Evolutionary conservation across 2,797 vertebrate genomes (phyloP).

Genomic region (Danio choprae): DNA sequence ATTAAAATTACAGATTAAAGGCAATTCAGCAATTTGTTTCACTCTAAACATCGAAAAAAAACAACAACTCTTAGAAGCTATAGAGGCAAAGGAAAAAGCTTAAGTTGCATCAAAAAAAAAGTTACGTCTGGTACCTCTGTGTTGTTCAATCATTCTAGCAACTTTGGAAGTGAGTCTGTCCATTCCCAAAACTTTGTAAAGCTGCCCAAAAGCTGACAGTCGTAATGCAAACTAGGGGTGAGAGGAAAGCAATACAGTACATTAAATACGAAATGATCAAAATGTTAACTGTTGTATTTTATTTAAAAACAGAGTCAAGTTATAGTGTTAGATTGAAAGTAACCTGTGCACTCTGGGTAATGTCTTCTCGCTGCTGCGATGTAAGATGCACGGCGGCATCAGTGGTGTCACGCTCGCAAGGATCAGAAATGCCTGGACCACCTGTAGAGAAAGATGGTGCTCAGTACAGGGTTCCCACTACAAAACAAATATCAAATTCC

Average conservation of each 20-base stretch:
- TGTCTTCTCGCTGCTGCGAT: constrained; percentile 93
- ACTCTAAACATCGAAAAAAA: neutral
- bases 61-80: neutral
- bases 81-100: neutral
- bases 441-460: constrained; percentile 76
- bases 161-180: constrained; percentile 86
- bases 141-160: constrained; percentile 78
- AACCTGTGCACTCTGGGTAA: constrained; percentile 97
- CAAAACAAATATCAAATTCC: too few relatives aligned
- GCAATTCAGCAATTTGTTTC: neutral
- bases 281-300: too few relatives aligned
- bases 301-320: neutral
- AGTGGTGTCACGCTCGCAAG: constrained; percentile 92
- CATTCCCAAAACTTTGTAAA: constrained; percentile 95
- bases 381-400: constrained; percentile 87
- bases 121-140: constrained; percentile 1
- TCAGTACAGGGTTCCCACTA: neutral
- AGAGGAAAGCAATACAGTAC: neutral
- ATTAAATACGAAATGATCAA: neutral
- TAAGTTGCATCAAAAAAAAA: neutral
- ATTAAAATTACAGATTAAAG: neutral
- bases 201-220: constrained; percentile 92
- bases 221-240: constrained; percentile 87
- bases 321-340: neutral
- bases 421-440: constrained; percentile 94